These are phyloP conservation scores for Micrastur ruficollis DNA, from an alignment of 2,797 vertebrate genomes.

Conservation along the genomic window DNA sequence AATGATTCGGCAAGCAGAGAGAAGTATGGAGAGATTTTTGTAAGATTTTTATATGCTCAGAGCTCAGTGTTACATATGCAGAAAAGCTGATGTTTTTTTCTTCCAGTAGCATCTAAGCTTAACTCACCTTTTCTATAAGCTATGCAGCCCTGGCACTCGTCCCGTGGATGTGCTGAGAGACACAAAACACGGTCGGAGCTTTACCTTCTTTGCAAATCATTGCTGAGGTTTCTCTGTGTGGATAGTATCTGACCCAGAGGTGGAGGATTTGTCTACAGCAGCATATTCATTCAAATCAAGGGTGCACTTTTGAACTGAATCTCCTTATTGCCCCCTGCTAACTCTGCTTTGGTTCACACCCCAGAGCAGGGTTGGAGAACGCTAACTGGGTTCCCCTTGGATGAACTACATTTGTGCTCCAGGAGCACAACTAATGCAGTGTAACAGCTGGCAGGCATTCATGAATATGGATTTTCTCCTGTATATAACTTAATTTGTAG, in stretches of 20 bases:
- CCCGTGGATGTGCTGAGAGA: neutral
- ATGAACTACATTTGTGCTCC: neutral
- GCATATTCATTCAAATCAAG: neutral
- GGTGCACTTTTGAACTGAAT: neutral
- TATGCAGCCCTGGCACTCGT: neutral
- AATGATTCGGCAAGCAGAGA: neutral
- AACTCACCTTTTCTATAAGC: neutral
- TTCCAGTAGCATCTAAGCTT: neutral
- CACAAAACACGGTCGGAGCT: neutral
- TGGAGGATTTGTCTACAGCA: neutral
- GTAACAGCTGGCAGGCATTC: neutral
- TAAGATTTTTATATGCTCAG: neutral
- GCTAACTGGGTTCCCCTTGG: neutral
- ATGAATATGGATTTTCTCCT: neutral
- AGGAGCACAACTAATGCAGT: neutral
- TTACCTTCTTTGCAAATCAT: neutral
- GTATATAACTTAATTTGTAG: neutral
- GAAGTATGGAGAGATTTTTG: neutral
- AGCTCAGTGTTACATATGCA: neutral
- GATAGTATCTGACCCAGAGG: neutral
- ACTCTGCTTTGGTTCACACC: neutral
- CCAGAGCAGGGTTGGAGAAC: neutral
- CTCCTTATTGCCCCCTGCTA: neutral
- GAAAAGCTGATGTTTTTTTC: neutral
- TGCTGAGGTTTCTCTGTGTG: neutral